Percentiles rank a stretch among this genome's conserved stretches.
These are phyloP conservation scores for Caenorhabditis latens DNA, from an alignment of 1,140 invertebrate genomes.

Conservation along the genomic window DNA sequence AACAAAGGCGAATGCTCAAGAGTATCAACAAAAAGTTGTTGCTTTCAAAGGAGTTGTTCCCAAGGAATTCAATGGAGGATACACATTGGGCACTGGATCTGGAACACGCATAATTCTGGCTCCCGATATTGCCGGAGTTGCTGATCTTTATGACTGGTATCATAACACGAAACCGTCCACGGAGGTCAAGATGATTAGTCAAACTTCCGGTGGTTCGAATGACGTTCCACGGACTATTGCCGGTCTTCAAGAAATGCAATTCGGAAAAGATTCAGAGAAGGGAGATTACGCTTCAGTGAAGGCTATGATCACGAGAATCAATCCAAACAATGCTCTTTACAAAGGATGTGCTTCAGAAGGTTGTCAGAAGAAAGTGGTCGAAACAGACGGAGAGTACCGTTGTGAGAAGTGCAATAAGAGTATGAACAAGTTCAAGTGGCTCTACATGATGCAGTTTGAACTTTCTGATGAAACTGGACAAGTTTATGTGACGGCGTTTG, in stretches of 20 bases:
- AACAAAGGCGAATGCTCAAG: conserved; percentile 65
- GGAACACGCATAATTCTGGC: not conserved
- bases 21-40: conserved; percentile 68
- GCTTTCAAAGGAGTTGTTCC: conserved; percentile 73
- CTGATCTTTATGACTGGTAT: conserved; percentile 71
- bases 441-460: conserved; percentile 86
- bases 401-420: conserved; percentile 94
- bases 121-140: conserved; percentile 61
- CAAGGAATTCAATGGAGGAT: conserved; percentile 70
- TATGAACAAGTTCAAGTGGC: conserved; percentile 88
- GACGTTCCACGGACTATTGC: conserved; percentile 22
- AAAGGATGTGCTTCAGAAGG: conserved; percentile 54
- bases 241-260: conserved; percentile 43
- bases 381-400: conserved; percentile 87
- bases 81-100: conserved; percentile 41
- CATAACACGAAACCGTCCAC: conserved; percentile 53
- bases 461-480: conserved; percentile 86
- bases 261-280: conserved; percentile 24
- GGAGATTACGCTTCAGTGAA: conserved; percentile 27
- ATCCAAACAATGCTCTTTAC: conserved; percentile 6
- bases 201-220: not conserved
- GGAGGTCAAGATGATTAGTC: conserved; percentile 67
- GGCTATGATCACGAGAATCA: conserved; percentile 38
- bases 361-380: conserved; percentile 73
- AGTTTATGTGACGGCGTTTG: conserved; percentile 91